A percentile compares a stretch with the other conserved stretches of the same genome.
phyloP scores from a whole-genome alignment of 2,797 vertebrate genomes.

The Brachyrhaphis roseni region DNA sequence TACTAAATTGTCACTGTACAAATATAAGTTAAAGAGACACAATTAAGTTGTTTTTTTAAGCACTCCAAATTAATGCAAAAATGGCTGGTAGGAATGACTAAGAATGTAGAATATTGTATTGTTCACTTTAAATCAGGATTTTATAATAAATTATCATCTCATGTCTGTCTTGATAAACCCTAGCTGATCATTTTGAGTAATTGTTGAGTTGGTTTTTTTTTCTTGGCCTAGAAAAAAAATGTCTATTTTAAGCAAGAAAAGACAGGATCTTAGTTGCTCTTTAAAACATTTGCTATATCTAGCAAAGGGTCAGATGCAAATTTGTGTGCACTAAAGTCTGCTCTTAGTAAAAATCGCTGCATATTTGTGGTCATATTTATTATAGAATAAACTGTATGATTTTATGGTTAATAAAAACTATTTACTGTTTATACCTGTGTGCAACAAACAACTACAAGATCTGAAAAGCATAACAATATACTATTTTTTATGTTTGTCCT shows the following conservation, averaged over 20 bases:
- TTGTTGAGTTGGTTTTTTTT: too few relatives aligned
- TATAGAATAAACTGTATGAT: too few relatives aligned
- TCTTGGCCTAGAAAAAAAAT: too few relatives aligned
- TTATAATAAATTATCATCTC: neutral
- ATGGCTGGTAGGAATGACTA: neutral
- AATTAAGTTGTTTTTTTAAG: neutral
- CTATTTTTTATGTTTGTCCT: neutral
- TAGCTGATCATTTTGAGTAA: too few relatives aligned
- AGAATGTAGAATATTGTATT: neutral
- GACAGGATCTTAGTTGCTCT: too few relatives aligned
- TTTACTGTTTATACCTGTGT: neutral
- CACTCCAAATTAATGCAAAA: neutral
- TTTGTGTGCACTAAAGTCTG: too few relatives aligned
- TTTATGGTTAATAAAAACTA: too few relatives aligned
- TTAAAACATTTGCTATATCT: too few relatives aligned
- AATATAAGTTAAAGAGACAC: neutral
- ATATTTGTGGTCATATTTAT: too few relatives aligned
- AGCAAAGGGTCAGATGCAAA: too few relatives aligned
- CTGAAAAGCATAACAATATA: neutral
- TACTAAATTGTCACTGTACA: neutral
- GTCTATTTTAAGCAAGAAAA: too few relatives aligned
- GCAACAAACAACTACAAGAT: neutral
- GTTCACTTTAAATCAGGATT: neutral
- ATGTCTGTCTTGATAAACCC: neutral
- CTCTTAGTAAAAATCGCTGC: too few relatives aligned